phyloP scores from a whole-genome alignment of 30 jellyfish, hydroid and myxozoan genomes.

The Haliclystus octoradiatus region DNA sequence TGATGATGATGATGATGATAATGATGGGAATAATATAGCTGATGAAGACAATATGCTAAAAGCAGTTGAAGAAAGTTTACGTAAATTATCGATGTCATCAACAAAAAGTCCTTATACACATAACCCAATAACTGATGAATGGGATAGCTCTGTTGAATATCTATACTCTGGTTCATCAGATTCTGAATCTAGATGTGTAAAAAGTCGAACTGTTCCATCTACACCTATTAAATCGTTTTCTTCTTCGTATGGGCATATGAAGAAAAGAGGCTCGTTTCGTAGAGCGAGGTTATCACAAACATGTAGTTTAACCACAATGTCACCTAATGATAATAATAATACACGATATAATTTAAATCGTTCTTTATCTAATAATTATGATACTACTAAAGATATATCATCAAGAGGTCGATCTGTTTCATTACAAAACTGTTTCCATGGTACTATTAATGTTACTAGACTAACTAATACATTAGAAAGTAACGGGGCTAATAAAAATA shows the following conservation, averaged over 20 bases:
- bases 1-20: slow-evolving; percentile 11
- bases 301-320: neutral
- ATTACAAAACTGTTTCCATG: neutral
- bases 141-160: slow-evolving; percentile 93
- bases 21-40: slow-evolving; percentile 22
- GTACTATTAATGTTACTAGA: neutral
- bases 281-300: neutral
- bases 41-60: slow-evolving; percentile 50
- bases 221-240: slow-evolving; percentile 2
- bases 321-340: neutral
- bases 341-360: neutral
- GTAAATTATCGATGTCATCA: slow-evolving; percentile 35
- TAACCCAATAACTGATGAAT: slow-evolving; percentile 12
- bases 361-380: neutral
- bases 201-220: slow-evolving; percentile 26
- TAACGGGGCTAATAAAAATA: too few relatives aligned
- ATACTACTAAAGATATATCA: too few relatives aligned
- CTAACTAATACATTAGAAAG: too few relatives aligned
- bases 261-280: neutral
- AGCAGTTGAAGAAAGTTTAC: slow-evolving; percentile 13
- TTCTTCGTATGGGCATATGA: neutral
- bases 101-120: slow-evolving; percentile 17
- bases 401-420: neutral
- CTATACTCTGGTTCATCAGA: slow-evolving; percentile 30
- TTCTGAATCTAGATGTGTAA: slow-evolving; percentile 30